Evolutionary conservation across 2,113 vertebrate species (phyloP).

Genomic region (Sciurus niger): DNA sequence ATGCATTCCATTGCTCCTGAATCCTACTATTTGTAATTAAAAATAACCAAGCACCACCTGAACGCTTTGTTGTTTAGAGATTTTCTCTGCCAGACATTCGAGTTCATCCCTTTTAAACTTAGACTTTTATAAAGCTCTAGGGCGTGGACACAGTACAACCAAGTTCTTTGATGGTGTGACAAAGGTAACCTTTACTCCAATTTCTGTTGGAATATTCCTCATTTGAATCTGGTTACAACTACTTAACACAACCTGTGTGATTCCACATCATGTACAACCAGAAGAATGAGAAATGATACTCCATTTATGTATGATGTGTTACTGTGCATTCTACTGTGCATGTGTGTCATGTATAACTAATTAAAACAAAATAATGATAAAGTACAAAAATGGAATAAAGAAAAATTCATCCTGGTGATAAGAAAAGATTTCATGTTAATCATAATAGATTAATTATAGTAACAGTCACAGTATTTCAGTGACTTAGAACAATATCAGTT

Average conservation of each 20-base stretch:
- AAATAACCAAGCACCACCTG: neutral
- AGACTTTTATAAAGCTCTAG: neutral
- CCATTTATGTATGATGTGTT: no score
- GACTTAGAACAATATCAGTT: neutral
- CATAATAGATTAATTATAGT: neutral
- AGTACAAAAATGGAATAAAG: conserved; percentile 8
- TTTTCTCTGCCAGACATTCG: neutral
- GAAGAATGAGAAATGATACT: no score
- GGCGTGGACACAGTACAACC: neutral
- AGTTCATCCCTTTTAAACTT: neutral
- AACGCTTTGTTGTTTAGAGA: neutral
- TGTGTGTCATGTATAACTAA: no score
- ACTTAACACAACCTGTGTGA: no score
- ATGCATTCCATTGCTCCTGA: neutral
- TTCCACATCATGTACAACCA: no score
- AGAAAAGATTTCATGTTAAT: conserved; percentile 56
- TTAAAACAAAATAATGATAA: neutral
- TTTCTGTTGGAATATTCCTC: neutral
- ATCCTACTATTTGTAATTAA: neutral
- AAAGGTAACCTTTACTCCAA: neutral
- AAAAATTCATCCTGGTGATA: neutral
- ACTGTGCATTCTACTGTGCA: no score
- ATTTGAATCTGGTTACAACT: no score
- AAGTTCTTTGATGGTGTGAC: neutral
- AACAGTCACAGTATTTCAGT: neutral